Evolutionary conservation across 1,140 invertebrate species (phyloP).

Genomic region (Drosophila fuyamai): DNA sequence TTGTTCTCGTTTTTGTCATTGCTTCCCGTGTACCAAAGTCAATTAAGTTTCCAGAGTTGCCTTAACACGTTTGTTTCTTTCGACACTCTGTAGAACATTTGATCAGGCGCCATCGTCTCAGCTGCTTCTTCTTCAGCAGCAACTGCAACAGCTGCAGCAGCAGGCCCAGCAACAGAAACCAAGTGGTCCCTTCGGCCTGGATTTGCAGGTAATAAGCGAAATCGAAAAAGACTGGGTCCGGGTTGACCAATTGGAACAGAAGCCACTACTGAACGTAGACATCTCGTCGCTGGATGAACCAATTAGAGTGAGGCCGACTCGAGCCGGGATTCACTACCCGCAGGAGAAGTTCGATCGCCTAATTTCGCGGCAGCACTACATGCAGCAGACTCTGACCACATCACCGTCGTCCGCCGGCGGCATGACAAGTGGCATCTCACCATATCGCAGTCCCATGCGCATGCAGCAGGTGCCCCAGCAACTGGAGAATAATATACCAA

Average conservation of each 20-base stretch:
- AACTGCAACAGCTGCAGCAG: conserved; percentile 56
- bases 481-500: conserved; percentile 64
- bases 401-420: conserved; percentile 47
- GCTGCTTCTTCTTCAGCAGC: conserved; percentile 63
- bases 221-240: conserved; percentile 86
- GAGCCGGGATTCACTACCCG: conserved; percentile 85
- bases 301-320: conserved; percentile 81
- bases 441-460: conserved; percentile 71
- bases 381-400: conserved; percentile 47
- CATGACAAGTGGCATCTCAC: conserved; percentile 52
- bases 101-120: conserved; percentile 72
- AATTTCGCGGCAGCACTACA: conserved; percentile 62
- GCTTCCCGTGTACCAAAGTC: conserved; percentile 4
- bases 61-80: background rate
- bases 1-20: conserved; percentile 3
- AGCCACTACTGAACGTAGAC: conserved; percentile 85
- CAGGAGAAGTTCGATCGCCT: conserved; percentile 85
- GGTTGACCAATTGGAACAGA: conserved; percentile 76
- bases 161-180: conserved; percentile 67
- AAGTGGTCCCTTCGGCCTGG: conserved; percentile 89
- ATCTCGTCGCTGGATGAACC: conserved; percentile 86
- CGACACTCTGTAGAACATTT: conserved; percentile 60
- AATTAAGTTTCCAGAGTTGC: conserved; percentile 1
- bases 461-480: conserved; percentile 48
- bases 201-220: conserved; percentile 88